Conservation (phyloP, 2,888 invertebrate species). For the Eurytoma adleriae region DNA sequence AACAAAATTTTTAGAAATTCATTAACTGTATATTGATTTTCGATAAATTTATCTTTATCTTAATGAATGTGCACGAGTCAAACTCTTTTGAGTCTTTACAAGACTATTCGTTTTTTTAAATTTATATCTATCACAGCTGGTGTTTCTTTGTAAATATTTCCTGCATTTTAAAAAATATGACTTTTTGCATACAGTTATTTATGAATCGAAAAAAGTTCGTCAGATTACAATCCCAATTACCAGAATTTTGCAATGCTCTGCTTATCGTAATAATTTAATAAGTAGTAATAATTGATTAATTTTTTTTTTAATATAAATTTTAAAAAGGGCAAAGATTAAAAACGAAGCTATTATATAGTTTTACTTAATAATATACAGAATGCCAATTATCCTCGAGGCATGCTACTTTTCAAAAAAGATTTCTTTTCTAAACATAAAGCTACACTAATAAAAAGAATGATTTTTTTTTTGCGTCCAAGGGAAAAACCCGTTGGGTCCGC, state of each 20-base stretch:
- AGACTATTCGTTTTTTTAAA: constrained; percentile 45
- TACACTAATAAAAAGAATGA: not conserved
- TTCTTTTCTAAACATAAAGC: constrained; percentile 22
- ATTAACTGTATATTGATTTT: constrained; percentile 48
- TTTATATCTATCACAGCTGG: constrained; percentile 56
- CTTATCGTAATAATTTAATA: constrained; percentile 44
- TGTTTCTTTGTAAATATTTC: constrained; percentile 56
- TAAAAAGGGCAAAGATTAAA: constrained; percentile 47
- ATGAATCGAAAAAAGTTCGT: constrained; percentile 43
- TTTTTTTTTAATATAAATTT: constrained; percentile 43
- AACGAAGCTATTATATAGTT: constrained; percentile 51
- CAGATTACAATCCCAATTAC: constrained; percentile 45
- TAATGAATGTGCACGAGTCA: constrained; percentile 43
- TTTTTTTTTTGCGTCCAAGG: constrained; percentile 16
- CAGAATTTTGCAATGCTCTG: constrained; percentile 39
- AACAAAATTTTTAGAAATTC: constrained; percentile 40
- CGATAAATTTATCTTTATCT: constrained; percentile 47
- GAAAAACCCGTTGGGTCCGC: not conserved
- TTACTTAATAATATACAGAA: constrained; percentile 43
- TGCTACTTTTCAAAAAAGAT: constrained; percentile 15
- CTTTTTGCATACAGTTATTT: constrained; percentile 43
- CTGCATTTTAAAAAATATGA: constrained; percentile 45
- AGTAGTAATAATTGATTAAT: constrained; percentile 39
- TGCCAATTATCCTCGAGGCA: constrained; percentile 30
- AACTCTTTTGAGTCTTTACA: constrained; percentile 53